A percentile compares a stretch with the other conserved stretches of the same genome.
These are phyloP conservation scores for Sebastes trivittatus DNA, from an alignment of 2,797 vertebrate genomes.

Conservation along the genomic window DNA sequence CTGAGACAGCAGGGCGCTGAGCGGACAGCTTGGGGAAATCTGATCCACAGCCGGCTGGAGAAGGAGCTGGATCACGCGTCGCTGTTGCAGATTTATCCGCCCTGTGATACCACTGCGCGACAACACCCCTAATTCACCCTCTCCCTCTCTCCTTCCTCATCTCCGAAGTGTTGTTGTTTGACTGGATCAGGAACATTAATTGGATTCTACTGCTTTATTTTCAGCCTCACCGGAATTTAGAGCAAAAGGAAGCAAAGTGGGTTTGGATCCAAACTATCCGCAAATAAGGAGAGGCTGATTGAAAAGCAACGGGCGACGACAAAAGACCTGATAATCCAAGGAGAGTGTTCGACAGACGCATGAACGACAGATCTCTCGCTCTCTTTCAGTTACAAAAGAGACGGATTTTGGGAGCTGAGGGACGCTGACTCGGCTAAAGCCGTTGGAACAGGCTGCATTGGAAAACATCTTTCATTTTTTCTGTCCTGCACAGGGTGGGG, in stretches of 20 bases:
- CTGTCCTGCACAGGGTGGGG: constrained; percentile 42
- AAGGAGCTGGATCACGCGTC: constrained; percentile 68
- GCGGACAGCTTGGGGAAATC: constrained; percentile 75
- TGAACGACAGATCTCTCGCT: neutral
- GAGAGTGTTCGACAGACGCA: constrained; percentile 32
- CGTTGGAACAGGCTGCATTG: constrained; percentile 25
- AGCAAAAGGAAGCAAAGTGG: constrained; percentile 43
- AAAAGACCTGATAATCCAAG: constrained; percentile 16
- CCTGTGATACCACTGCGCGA: constrained; percentile 63
- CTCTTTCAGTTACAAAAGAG: constrained; percentile 37
- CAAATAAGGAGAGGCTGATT: constrained; percentile 12
- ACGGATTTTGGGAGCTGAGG: constrained; percentile 28
- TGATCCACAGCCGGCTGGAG: constrained; percentile 66
- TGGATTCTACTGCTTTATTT: constrained; percentile 54
- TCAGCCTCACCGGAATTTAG: constrained; percentile 40
- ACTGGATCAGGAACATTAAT: constrained; percentile 31
- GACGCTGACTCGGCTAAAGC: constrained; percentile 63
- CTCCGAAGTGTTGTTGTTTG: constrained; percentile 36
- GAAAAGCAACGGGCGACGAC: constrained; percentile 17
- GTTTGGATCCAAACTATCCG: constrained; percentile 1
- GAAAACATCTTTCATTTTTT: constrained; percentile 15
- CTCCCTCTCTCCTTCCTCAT: constrained; percentile 11
- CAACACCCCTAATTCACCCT: constrained; percentile 63
- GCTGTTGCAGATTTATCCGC: constrained; percentile 72
- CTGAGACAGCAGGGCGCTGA: constrained; percentile 66